Percentiles rank a stretch among this genome's conserved stretches.
phyloP scores from a whole-genome alignment of 2,113 vertebrate species.

The Lota lota region DNA sequence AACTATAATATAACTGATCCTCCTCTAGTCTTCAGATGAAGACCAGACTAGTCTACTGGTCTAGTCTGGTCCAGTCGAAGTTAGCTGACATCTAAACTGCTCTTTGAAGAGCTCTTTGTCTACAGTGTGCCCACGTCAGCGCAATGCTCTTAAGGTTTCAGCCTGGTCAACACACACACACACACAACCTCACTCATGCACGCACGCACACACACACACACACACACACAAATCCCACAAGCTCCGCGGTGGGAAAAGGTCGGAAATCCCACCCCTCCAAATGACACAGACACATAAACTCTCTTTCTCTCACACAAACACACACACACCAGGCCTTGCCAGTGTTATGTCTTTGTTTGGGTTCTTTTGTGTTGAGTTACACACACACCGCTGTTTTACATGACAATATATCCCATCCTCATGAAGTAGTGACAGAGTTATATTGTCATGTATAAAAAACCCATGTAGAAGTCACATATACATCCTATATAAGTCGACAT shows the following conservation, averaged over 20 bases:
- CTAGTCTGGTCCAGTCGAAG: background rate
- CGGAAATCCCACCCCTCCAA: constrained; percentile 27
- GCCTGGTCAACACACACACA: too few species aligned
- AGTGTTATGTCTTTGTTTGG: constrained; percentile 35
- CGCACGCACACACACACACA: background rate
- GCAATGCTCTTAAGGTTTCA: too few species aligned
- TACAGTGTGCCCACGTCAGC: too few species aligned
- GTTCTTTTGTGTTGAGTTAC: background rate
- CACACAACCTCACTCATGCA: background rate
- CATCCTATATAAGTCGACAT: too few species aligned
- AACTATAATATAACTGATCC: too few species aligned
- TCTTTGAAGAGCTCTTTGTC: too few species aligned
- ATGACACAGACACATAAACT: too few species aligned
- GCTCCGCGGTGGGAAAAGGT: constrained; percentile 44
- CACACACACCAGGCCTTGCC: constrained; percentile 18
- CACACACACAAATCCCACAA: background rate
- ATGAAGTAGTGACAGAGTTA: background rate
- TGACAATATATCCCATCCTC: background rate
- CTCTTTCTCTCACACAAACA: background rate
- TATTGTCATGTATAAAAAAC: too few species aligned
- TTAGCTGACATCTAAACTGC: too few species aligned
- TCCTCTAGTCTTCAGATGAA: too few species aligned
- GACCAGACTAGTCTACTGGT: too few species aligned
- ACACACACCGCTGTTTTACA: constrained; percentile 2
- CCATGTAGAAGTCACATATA: too few species aligned